phyloP scores from a whole-genome alignment of 2,888 invertebrate genomes.

The Ochropleura plecta region DNA sequence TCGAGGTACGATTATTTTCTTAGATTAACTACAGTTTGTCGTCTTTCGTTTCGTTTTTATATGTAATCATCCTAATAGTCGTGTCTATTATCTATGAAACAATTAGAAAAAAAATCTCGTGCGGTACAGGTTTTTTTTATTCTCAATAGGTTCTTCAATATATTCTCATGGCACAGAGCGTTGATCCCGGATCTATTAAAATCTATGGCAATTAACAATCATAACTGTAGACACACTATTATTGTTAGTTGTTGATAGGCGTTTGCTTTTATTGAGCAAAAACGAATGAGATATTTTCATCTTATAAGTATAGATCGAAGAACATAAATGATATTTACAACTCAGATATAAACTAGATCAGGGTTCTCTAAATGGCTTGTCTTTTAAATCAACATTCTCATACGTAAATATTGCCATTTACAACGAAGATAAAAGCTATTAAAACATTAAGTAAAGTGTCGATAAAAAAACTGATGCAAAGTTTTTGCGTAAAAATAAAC shows the following conservation, averaged over 20 bases:
- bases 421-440: neutral
- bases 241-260: slow-evolving; percentile 10
- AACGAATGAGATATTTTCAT: neutral
- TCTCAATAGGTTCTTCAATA: neutral
- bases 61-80: slow-evolving; percentile 11
- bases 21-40: neutral
- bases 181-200: slow-evolving; percentile 56
- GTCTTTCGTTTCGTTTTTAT: too few species aligned
- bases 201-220: slow-evolving; percentile 35
- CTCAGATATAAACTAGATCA: neutral
- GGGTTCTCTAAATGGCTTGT: neutral
- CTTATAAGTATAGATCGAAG: neutral
- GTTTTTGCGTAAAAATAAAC: neutral
- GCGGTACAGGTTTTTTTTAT: slow-evolving; percentile 1
- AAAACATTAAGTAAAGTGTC: slow-evolving; percentile 1
- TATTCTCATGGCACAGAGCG: slow-evolving; percentile 12
- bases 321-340: neutral
- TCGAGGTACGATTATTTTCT: neutral
- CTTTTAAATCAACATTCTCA: neutral
- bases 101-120: slow-evolving; percentile 22
- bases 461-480: slow-evolving; percentile 8
- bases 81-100: neutral
- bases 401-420: slow-evolving; percentile 1
- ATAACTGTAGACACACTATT: slow-evolving; percentile 1
- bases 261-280: slow-evolving; percentile 3